Evolutionary conservation across 2,113 vertebrate species (phyloP), one percentile per base, ranked within the genome.

Genomic region (Lophius piscatorius): DNA sequence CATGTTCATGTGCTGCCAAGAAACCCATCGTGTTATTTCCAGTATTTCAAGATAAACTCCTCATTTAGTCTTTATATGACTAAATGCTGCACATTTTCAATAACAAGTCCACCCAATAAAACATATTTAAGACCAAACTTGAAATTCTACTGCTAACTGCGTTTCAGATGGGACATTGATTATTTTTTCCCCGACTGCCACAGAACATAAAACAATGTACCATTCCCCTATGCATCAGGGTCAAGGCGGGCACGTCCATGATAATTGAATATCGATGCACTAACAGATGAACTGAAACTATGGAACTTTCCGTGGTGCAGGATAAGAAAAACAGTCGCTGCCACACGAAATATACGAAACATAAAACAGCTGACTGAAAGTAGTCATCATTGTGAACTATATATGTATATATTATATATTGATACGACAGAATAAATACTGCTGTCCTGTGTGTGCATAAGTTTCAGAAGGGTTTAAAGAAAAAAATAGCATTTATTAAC

Each of bases 241-340:
- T 62, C 7, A 5, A 24, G 14, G 23, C 22, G 34, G 62, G 55
- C 55, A 57, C 22, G 29, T 28, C 24, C 50, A 29, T 17, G 17
- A 14, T 69, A 61, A 51, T 51, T 61, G 18, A 48, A 34, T 58
- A 77, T 47, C 67, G 63, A 81, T 44, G 26, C 31, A 17, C 38
- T 24, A 26, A 51, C 76, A 35, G 66, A 80, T 63, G 51, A 14
- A 63, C 11, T 23, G 54, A 75, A 69, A 60, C 35, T 38, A 69
- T 66, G 38, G 54, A 74, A 81, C 33, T 58, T 79, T 72, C 73
- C 75, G 55, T 35, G 44, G 26, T 14, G n/a, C 24, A 22, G 39
- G 41, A 47, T 14, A 23, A 17, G 9, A 28, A 35, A 63, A 58
- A 23, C 55, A 40, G 20, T 10, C 0, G n/a, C 2, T 29, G 14